Base-by-base conservation (phyloP, 2,113 vertebrate species). In the Bubalus kerabau region DNA sequence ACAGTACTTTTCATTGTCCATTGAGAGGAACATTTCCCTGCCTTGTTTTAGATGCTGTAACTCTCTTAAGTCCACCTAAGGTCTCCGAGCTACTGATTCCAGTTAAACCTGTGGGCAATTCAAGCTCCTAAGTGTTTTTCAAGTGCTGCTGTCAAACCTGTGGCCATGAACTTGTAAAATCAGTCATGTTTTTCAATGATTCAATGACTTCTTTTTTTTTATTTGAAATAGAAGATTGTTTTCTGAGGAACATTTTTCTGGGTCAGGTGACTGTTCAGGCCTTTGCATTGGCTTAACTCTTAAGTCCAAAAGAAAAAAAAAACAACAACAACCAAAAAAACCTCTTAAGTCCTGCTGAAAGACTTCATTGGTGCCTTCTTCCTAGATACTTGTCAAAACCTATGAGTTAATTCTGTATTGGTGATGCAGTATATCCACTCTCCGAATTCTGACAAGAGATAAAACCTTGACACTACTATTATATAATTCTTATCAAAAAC, bases 381-480 rank as follows among this genome's bases (percentile, higher is more conserved):
- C 10, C 13, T 10, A 71, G 60, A 5, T 59, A 84, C 36, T 60
- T 94, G 48, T 87, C 95, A 82, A 50, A 78, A 16, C 54, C 7
- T 78, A 6, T 28, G 60, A 91, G 46, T 96, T 59, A 82, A 0
- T 97, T 97, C 32, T 92, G 11, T 50, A 5, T 4, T 64, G 40
- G 19, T 26, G 43, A 87, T 56, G 21, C 24, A 60, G 3, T 32
- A 8, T 28, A 52, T 80, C 12, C 0, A 1, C 48, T 52, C 17
- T 74, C 30, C 30, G 59, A 74, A 50, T 82, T 83, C 60, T 95
- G 84, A 81, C 5, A 8, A 23, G 16, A 83, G 59, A 64, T 52
- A 71, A 90, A 90, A 88, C 81, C 78, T 95, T 92, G 88, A 62
- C 52, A 92, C 24, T 23, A 3, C 74, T 91, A 46, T 97, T 95